Conservation (phyloP, 2,888 invertebrate genomes). For the Andrena praecox region DNA sequence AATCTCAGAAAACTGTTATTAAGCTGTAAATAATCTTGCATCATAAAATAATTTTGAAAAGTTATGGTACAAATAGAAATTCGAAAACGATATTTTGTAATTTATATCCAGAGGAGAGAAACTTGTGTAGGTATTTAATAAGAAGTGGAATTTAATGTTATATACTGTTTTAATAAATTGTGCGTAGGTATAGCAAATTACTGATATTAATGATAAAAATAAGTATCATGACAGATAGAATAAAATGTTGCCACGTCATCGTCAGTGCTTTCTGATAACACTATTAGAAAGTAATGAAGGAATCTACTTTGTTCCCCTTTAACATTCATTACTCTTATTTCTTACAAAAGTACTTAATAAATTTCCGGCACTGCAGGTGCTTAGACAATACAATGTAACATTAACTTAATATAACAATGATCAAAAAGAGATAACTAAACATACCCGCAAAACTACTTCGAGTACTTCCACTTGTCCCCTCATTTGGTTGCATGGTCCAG, state of each 20-base stretch:
- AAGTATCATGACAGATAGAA: background rate
- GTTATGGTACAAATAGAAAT: background rate
- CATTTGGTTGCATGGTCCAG: conserved; percentile 57
- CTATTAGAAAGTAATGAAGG: background rate
- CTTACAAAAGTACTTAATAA: background rate
- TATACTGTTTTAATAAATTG: background rate
- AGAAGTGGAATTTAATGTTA: too few species aligned
- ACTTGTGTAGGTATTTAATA: too few species aligned
- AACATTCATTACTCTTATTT: background rate
- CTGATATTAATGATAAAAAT: background rate
- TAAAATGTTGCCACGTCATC: background rate
- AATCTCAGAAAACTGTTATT: too few species aligned
- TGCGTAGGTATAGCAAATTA: background rate
- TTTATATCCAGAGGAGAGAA: too few species aligned
- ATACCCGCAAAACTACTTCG: conserved; percentile 61
- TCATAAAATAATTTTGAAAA: background rate
- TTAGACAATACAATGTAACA: background rate
- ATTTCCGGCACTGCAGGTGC: background rate
- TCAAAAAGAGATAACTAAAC: background rate
- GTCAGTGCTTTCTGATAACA: background rate
- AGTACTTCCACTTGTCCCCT: conserved; percentile 37
- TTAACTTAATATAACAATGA: background rate
- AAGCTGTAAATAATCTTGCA: background rate
- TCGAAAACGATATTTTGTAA: too few species aligned
- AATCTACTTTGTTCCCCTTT: background rate